Percentiles rank a stretch among this genome's conserved stretches.
Evolutionary conservation across 1,140 invertebrate genomes (phyloP).

Genomic region (Lepidostoma basale): DNA sequence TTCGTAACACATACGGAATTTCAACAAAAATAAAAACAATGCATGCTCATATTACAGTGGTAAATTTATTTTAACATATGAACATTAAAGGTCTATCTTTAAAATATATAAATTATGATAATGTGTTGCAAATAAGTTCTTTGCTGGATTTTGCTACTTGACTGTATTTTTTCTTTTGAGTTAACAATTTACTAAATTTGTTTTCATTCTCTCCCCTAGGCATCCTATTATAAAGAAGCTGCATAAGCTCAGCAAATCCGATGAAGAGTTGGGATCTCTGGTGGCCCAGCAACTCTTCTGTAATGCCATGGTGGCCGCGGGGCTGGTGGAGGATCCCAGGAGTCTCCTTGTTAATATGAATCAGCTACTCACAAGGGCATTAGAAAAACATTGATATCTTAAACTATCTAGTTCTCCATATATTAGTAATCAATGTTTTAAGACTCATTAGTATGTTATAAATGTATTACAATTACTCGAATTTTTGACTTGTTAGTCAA

Average conservation of each 20-base stretch:
- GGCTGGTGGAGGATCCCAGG: conserved; percentile 91
- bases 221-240: conserved; percentile 93
- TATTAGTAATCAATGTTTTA: background rate
- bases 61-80: no score
- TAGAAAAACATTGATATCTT: conserved; percentile 77
- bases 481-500: no score
- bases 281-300: conserved; percentile 90
- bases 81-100: no score
- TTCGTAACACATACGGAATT: background rate
- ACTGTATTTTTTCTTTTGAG: background rate
- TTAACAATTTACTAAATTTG: no score
- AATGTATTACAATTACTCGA: no score
- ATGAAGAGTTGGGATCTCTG: conserved; percentile 83
- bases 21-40: no score
- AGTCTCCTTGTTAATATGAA: conserved; percentile 85
- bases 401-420: no score
- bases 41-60: no score
- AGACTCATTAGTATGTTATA: no score
- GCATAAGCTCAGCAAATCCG: conserved; percentile 70
- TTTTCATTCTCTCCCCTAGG: conserved; percentile 59
- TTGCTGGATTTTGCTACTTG: background rate
- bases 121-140: no score
- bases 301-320: conserved; percentile 94
- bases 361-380: conserved; percentile 79
- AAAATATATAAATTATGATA: no score